Base-by-base conservation (phyloP, 2,888 invertebrate species). In the Cryptus viduatorius region DNA sequence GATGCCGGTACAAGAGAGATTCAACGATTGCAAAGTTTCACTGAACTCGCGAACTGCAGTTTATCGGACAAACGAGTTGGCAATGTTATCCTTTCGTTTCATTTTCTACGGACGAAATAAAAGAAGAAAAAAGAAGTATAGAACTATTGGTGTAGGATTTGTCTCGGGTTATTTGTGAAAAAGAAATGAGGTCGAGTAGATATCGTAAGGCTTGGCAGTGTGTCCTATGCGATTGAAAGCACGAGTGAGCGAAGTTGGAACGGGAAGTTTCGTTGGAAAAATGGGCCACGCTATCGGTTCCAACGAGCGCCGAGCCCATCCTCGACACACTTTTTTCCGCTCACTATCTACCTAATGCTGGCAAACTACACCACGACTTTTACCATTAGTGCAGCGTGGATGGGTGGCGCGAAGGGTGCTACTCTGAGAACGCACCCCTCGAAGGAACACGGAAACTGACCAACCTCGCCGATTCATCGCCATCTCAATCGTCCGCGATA, bases 131-230 rank as follows among this genome's bases (percentile, higher is more conserved):
- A 3, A 12, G n/a, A 48, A 48, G 48, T 48, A 68, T 67, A 12
- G 59, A 19, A 67, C 53, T 50, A 53, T 44, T 37, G 71, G 8
- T 29, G 14, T 65, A 48, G 46, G 65, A 42, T 24, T 56, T 31
- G 4, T 19, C 37, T 56, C n/a, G 46, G 8, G 24, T 19, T 50
- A 50, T 46, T 14, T 59, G 14, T 44, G 56, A 19, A 59, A 48
- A 24, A 56, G 46, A 71, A 83, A 79, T 79, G 64, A 59, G 76
- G 79, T 83, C 71, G 75, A 48, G 65, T 37, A 37, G 37, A 8
- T n/a, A 73, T 73, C 42, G 48, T 44, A 46, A 71, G 59, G 64
- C 75, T 76, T 83, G 83, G 83, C 83, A 83, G 48, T 46, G 71
- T 76, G 31, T 79, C 65, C 71, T 46, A 37, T 37, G 48, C 75